A percentile compares a stretch with the other conserved stretches of the same genome.
phyloP scores from a whole-genome alignment of 1,140 invertebrate genomes.

The Drosophila malerkotliana region DNA sequence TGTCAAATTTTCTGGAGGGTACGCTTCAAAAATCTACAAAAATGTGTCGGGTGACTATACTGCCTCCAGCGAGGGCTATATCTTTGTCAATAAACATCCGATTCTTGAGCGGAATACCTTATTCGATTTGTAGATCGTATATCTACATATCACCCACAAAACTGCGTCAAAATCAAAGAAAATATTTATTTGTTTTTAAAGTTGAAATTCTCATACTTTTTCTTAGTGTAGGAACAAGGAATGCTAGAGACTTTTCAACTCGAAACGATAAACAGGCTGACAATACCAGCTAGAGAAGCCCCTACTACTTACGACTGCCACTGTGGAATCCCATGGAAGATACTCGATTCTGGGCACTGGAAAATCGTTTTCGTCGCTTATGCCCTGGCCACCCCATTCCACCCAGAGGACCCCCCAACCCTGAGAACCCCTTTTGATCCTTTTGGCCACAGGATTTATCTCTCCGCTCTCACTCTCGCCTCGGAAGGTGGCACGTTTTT shows the following conservation, averaged over 20 bases:
- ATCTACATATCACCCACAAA: too few species aligned
- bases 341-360: constrained; percentile 31
- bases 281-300: constrained; percentile 60
- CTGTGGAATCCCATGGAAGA: constrained; percentile 18
- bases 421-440: constrained; percentile 30
- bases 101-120: too few species aligned
- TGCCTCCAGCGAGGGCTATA: too few species aligned
- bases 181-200: too few species aligned
- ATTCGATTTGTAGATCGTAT: too few species aligned
- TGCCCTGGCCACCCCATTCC: not conserved
- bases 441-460: constrained; percentile 9
- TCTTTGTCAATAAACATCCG: too few species aligned
- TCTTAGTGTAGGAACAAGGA: not conserved
- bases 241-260: constrained; percentile 59
- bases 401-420: not conserved
- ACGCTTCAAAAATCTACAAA: too few species aligned
- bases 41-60: too few species aligned
- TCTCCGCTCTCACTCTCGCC: not conserved
- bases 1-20: too few species aligned
- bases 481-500: constrained; percentile 66
- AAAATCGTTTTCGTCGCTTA: constrained; percentile 30
- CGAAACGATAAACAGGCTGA: constrained; percentile 71
- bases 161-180: too few species aligned
- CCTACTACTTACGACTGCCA: constrained; percentile 29
- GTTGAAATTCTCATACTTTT: not conserved